Percentiles rank a stretch among this genome's conserved stretches.
phyloP scores from a whole-genome alignment of 92 coral and sea anemone species.

The Zoanthus sociatus region DNA sequence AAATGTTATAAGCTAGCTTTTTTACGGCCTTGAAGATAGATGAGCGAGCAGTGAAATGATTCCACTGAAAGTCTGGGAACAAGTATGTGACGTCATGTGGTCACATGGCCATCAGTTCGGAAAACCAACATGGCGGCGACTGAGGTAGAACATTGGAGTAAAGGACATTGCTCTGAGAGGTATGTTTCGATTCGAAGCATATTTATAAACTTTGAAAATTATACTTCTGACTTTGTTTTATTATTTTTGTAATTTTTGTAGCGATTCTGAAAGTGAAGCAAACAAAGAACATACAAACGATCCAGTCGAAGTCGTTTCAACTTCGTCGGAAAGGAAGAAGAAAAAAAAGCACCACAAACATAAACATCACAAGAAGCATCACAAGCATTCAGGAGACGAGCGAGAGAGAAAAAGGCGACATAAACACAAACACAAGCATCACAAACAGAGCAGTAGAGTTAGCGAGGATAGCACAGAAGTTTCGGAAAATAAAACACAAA shows the following conservation, averaged over 20 bases:
- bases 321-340: slow-evolving; percentile 59
- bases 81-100: slow-evolving; percentile 42
- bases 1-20: no score
- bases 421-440: slow-evolving; percentile 80
- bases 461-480: slow-evolving; percentile 51
- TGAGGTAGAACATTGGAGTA: slow-evolving; percentile 35
- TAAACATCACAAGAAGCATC: slow-evolving; percentile 75
- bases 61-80: slow-evolving; percentile 10
- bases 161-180: slow-evolving; percentile 55
- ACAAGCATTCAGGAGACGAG: slow-evolving; percentile 69
- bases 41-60: no score
- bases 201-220: background rate
- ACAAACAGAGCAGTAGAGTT: slow-evolving; percentile 48
- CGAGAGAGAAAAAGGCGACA: slow-evolving; percentile 83
- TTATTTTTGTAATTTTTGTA: slow-evolving; percentile 3
- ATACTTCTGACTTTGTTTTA: background rate
- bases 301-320: slow-evolving; percentile 38
- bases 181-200: slow-evolving; percentile 5
- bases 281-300: slow-evolving; percentile 16
- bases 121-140: slow-evolving; percentile 75
- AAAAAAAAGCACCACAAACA: slow-evolving; percentile 83
- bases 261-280: slow-evolving; percentile 56
- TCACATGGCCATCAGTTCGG: slow-evolving; percentile 68
- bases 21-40: no score
- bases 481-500: slow-evolving; percentile 61